Percentiles rank a stretch among this genome's conserved stretches.
Evolutionary conservation across 2,888 invertebrate species (phyloP).

Genomic region (Emmelina monodactyla): DNA sequence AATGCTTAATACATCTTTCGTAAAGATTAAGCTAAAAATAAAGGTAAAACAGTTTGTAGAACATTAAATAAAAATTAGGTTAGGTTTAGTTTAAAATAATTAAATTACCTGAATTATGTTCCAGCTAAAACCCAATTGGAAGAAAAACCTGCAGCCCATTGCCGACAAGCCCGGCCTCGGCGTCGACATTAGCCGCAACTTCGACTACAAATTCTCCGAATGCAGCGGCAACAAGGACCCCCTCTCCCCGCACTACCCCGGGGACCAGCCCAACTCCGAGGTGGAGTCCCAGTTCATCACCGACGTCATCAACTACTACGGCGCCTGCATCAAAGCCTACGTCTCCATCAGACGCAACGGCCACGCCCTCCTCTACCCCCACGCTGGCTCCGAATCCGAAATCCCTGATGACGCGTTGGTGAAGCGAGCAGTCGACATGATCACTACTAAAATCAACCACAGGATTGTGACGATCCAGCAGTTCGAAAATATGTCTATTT

Average conservation of each 20-base stretch:
- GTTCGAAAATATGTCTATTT: slow-evolving; percentile 35
- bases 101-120: slow-evolving; percentile 10
- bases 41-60: neutral
- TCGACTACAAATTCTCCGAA: slow-evolving; percentile 32
- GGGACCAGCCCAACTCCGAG: slow-evolving; percentile 67
- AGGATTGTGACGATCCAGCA: slow-evolving; percentile 30
- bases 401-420: slow-evolving; percentile 15
- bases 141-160: slow-evolving; percentile 30
- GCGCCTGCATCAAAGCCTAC: slow-evolving; percentile 66
- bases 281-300: slow-evolving; percentile 69
- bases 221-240: slow-evolving; percentile 24
- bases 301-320: slow-evolving; percentile 56
- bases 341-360: slow-evolving; percentile 78
- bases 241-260: slow-evolving; percentile 57
- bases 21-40: neutral
- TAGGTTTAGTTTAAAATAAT: neutral
- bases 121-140: slow-evolving; percentile 27
- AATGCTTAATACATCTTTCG: neutral
- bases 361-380: slow-evolving; percentile 69
- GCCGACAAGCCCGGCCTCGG: slow-evolving; percentile 26
- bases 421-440: slow-evolving; percentile 25
- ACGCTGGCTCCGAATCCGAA: slow-evolving; percentile 48
- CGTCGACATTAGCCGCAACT: slow-evolving; percentile 46
- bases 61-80: neutral
- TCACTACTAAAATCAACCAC: slow-evolving; percentile 36